phyloP scores from a whole-genome alignment of 2,797 vertebrate genomes.

The Halcyon smyrnensis region DNA sequence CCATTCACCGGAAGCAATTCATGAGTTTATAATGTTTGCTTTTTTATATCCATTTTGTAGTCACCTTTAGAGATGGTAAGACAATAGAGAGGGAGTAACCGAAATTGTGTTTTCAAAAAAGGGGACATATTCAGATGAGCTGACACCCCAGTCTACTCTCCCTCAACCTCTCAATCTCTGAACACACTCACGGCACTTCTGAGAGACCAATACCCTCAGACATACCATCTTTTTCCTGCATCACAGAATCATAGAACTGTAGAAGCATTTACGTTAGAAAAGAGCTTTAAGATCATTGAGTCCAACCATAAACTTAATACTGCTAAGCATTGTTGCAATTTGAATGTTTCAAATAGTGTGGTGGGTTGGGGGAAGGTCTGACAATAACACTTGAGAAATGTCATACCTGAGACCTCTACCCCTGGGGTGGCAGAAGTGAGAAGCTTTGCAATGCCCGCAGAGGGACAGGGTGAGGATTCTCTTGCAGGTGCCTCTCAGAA shows the following conservation, averaged over 20 bases:
- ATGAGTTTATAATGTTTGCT: not conserved
- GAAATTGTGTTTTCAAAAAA: not conserved
- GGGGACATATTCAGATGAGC: not conserved
- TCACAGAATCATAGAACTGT: not conserved
- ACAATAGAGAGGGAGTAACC: not conserved
- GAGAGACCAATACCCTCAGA: not conserved
- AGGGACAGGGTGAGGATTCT: not conserved
- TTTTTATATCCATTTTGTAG: not conserved
- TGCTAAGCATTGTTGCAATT: not conserved
- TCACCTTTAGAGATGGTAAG: not conserved
- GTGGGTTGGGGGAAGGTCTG: not conserved
- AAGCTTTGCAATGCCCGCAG: rapidly evolving
- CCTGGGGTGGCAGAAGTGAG: rapidly evolving
- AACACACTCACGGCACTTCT: not conserved
- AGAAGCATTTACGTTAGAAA: not conserved
- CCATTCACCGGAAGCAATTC: not conserved
- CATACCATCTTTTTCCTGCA: not conserved
- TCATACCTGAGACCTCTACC: not conserved
- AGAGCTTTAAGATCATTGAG: not conserved
- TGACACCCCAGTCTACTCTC: not conserved
- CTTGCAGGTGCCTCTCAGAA: not conserved
- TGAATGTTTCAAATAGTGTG: not conserved
- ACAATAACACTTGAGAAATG: not conserved
- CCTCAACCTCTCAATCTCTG: not conserved
- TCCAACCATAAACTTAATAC: not conserved